Base-by-base conservation (phyloP, 2,888 invertebrate species). In the Patella caerulea region DNA sequence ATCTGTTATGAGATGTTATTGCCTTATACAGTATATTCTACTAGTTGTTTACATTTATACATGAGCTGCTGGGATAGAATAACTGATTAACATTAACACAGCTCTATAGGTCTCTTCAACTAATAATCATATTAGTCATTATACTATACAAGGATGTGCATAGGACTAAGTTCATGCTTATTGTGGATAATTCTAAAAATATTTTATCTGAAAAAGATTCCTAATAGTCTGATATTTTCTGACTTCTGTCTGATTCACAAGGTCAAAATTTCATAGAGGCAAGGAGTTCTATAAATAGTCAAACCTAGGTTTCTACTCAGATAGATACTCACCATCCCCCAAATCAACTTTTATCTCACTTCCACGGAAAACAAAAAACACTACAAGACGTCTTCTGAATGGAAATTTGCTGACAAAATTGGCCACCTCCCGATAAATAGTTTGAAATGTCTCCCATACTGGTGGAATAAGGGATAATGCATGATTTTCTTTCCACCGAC, bases 261-360 rank as follows among this genome's bases (percentile, higher is more conserved):
- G 52, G 52, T 72, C 72, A 53, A 54, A 72, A 72, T 65, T 65
- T 24, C 19, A 19, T n/a, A 65, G 65, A 65, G 65, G 74, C 74
- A 74, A 34, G 29, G 55, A 34, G 54, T 56, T 55, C 45, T 29
- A 56, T 14, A 34, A 74, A 59, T 34, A 59, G 56, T 45, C 34
- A 53, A 72, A 52, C 19, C 19, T 19, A 29, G 17, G 71, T 24
- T 19, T n/a, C n/a, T 17, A 34, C 19, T 17, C 53, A 59, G 17
- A 11, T 73, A 55, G 9, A 24, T 29, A 83, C 85, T 83, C 78
- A 85, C 85, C 85, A 81, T 83, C 83, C 72, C 83, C 83, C 75
- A 85, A 76, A 75, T 85, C 85, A 19, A 85, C 71, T 59, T 82
- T 81, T 56, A 85, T 76, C 56, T 79, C 80, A 74, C 77, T 82